Evolutionary conservation across 2,113 vertebrate genomes (phyloP), one percentile per base, ranked within the genome.

Genomic region (Upupa epops): DNA sequence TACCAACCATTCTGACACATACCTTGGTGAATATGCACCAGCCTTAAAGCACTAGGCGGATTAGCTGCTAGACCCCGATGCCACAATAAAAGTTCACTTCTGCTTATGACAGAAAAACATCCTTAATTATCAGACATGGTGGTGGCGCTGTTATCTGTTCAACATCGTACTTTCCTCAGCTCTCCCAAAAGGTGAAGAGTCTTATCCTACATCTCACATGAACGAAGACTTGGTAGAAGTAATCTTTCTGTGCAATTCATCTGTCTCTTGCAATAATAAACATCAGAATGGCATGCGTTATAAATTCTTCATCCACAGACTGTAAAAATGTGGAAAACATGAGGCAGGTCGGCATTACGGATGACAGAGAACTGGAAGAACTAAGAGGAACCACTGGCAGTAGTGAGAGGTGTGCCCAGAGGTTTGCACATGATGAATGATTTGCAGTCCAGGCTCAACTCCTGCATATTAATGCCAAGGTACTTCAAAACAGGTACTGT

Each of bases 261-360:
- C 73, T 87, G 59, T 51, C 66, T 78, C 63, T 65, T 75, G 58
- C 61, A 61, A 36, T 51, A 90, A 65, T 22, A 96, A 96, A 78
- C 36, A 86, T 31, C 34, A 75, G 74, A 72, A 79, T 8, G 65
- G 66, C 31, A 42, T 31, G 63, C 54, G 32, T 36, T 70, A 63
- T 20, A 75, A 64, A 77, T 72, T 48, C 48, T 84, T 69, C 34
- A 86, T 26, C 65, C 28, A 15, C 9, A 64, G 46, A 7, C 85
- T 54, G 51, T 45, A 34, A 52, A 83, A 71, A 71, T 32, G 83
- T 61, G 65, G 81, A 92, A 84, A 78, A 81, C 60, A 61, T 21
- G 40, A 88, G 58, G 49, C 10, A 83, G 73, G 61, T 32, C 69
- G 49, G 72, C 63, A 94, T 55, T 89, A 72, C 0, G 0, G 59